These are phyloP conservation scores for Pardosa pseudoannulata DNA, from an alignment of 2,888 invertebrate species.

Conservation along the genomic window DNA sequence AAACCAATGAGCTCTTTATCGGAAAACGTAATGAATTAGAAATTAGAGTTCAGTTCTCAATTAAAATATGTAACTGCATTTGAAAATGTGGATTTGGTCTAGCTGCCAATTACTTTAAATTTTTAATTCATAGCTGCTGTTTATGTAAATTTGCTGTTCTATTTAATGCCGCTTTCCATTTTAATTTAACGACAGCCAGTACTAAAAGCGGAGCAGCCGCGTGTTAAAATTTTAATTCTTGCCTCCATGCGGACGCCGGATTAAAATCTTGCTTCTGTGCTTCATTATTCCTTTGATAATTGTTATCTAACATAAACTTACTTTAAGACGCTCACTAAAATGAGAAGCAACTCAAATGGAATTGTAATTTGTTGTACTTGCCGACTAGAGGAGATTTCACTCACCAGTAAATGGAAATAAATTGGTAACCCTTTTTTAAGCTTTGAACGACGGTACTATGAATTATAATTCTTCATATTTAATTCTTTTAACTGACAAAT, in stretches of 20 bases:
- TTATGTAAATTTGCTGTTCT: neutral
- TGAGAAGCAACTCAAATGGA: no score
- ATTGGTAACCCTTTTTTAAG: no score
- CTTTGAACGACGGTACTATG: no score
- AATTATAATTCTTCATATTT: no score
- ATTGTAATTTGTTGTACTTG: no score
- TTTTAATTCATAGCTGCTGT: neutral
- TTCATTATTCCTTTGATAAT: neutral
- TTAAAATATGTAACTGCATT: neutral
- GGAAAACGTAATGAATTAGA: neutral
- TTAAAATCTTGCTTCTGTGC: neutral
- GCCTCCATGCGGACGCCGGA: neutral
- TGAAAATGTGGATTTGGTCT: neutral
- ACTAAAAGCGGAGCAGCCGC: neutral
- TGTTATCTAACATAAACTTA: neutral
- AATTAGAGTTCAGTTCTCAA: neutral
- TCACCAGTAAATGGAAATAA: no score
- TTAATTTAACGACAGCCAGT: neutral
- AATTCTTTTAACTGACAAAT: no score
- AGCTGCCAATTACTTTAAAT: constrained; percentile 1
- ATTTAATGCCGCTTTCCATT: neutral
- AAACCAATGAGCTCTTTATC: neutral
- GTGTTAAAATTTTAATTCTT: neutral
- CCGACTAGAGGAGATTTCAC: no score
- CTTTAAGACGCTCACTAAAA: no score